phyloP scores from a whole-genome alignment of 1,140 invertebrate genomes.

The Papilio glaucus region DNA sequence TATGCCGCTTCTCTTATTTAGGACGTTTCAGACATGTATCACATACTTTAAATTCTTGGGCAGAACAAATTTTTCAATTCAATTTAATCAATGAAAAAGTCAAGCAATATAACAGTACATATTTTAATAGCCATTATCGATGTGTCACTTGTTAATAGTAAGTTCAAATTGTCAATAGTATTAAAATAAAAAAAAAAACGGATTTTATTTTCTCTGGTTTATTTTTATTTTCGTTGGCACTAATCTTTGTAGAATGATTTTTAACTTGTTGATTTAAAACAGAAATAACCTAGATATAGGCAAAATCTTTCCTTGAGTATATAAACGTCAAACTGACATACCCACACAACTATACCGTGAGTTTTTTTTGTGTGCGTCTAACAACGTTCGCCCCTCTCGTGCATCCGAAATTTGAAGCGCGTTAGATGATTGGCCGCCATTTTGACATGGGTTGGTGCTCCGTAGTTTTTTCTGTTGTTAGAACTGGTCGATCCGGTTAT shows the following conservation, averaged over 20 bases:
- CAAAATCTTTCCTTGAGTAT: neutral
- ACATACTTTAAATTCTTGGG: neutral
- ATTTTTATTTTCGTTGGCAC: neutral
- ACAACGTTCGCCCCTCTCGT: slow-evolving; percentile 58
- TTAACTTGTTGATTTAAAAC: too few species aligned
- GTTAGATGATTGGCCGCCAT: slow-evolving; percentile 74
- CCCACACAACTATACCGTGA: neutral
- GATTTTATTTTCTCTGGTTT: neutral
- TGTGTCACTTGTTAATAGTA: too few species aligned
- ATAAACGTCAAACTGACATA: neutral
- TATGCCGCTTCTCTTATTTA: too few species aligned
- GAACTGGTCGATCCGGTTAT: slow-evolving; percentile 50
- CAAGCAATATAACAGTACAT: too few species aligned
- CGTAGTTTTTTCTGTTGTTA: slow-evolving; percentile 49
- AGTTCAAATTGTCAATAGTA: neutral
- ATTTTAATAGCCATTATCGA: slow-evolving; percentile 3
- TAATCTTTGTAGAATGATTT: too few species aligned
- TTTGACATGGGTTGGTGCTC: slow-evolving; percentile 37
- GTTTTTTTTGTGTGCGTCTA: slow-evolving; percentile 54
- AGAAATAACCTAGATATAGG: too few species aligned
- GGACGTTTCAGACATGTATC: neutral
- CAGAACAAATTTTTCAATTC: too few species aligned
- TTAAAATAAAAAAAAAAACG: neutral
- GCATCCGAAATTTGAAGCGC: slow-evolving; percentile 74
- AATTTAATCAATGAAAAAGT: too few species aligned